Evolutionary conservation across 2,113 vertebrate genomes (phyloP), one percentile per base, ranked within the genome.

Genomic region (Columbina picui): DNA sequence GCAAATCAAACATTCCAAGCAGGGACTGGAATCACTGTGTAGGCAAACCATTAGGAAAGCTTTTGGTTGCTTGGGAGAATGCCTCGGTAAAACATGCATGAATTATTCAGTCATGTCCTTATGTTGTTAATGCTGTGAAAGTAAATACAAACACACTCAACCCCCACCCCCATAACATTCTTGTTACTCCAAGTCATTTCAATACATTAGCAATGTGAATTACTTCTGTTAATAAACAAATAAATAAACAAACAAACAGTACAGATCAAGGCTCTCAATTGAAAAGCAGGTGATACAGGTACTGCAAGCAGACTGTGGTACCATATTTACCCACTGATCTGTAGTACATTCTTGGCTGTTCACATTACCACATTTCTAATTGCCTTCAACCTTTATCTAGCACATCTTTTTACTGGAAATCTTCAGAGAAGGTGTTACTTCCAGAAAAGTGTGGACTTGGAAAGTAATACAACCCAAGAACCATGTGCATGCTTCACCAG

Each of bases 21-120:
- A 91, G 45, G 75, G 45, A 23, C 38, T 75, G 49, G 56, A 81
- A 87, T 67, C 4, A 3, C 45, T 80, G 50, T 69, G 82, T 71
- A 57, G 67, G 89, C 67, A 94, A 89, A 89, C 49, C 45, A 86
- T 86, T 53, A 91, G 57, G 81, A 93, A 93, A 91, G 63, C 29
- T 91, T 81, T 83, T 69, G 78, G 45, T 70, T 93, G 76, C 55
- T 69, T 75, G 61, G 49, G 81, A 95, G 50, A 70, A 95, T 34
- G 39, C 13, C 25, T 90, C 60, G 70, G 47, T 89, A 81, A 86
- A 93, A 55, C 19, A 89, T 10, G 60, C 52, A 94, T 79, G 9
- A 96, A 96, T 96, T 94, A 97, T 96, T 95, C 77, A 95, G 39
- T 68, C 38, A 32, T 23, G 4, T 60, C n/a, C 60, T 89, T 81